Conservation (phyloP, 2,113 vertebrate genomes). For the Ochotona princeps region DNA sequence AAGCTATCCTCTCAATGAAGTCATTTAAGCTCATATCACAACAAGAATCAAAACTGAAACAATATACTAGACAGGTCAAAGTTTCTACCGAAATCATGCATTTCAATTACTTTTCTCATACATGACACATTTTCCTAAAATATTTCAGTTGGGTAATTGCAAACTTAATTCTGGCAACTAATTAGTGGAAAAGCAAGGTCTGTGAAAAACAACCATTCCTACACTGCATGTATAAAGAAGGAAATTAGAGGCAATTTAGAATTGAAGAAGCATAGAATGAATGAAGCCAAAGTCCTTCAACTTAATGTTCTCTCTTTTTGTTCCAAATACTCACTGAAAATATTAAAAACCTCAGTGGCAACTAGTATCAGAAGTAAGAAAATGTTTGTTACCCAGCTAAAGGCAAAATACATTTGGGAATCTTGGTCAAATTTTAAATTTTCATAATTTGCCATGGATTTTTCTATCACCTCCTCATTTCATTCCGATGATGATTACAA, state of each 20-base stretch:
- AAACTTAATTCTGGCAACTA: conserved; percentile 80
- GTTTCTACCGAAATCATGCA: conserved; percentile 56
- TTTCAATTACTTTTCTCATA: conserved; percentile 74
- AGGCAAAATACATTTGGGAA: conserved; percentile 27
- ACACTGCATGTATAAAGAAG: conserved; percentile 73
- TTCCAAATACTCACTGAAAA: conserved; percentile 58
- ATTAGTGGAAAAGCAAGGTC: conserved; percentile 76
- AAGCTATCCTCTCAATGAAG: not conserved
- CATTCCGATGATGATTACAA: conserved; percentile 53
- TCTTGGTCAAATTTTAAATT: conserved; percentile 43
- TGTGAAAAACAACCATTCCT: conserved; percentile 74
- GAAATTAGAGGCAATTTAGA: conserved; percentile 77
- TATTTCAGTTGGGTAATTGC: conserved; percentile 76
- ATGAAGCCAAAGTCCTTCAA: conserved; percentile 62
- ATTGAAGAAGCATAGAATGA: conserved; percentile 64
- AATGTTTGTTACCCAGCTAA: conserved; percentile 28
- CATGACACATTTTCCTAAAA: conserved; percentile 73
- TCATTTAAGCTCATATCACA: not conserved
- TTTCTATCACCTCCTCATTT: conserved; percentile 49
- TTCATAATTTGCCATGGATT: conserved; percentile 48
- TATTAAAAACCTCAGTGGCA: conserved; percentile 43
- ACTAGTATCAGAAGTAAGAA: conserved; percentile 14
- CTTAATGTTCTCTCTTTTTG: conserved; percentile 55
- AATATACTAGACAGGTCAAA: conserved; percentile 57
- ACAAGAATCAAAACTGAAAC: conserved; percentile 14